Evolutionary conservation across 2,797 vertebrate genomes (phyloP).

Genomic region (Mastacembelus armatus): DNA sequence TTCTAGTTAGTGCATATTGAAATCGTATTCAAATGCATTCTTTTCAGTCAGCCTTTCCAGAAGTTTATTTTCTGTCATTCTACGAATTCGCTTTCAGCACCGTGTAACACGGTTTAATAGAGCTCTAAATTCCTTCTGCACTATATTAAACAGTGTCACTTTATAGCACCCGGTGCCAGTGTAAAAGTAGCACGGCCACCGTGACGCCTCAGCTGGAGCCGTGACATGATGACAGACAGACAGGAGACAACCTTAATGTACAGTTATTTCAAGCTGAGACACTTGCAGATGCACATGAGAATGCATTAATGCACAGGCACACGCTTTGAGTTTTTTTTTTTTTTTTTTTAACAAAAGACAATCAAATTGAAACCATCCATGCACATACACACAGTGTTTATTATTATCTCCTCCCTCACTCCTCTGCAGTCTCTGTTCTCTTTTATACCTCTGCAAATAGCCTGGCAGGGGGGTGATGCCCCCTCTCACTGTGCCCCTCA

Average conservation of each 20-base stretch:
- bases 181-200: conserved; percentile 76
- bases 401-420: conserved; percentile 64
- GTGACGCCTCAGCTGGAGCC: conserved; percentile 69
- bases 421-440: conserved; percentile 58
- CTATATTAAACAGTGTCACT: conserved; percentile 80
- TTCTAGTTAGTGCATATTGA: conserved; percentile 5
- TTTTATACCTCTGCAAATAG: conserved; percentile 76
- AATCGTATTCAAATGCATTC: conserved; percentile 22
- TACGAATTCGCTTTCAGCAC: conserved; percentile 47
- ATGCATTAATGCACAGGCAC: conserved; percentile 48
- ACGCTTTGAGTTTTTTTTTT: conserved; percentile 14
- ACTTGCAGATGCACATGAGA: conserved; percentile 37
- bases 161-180: conserved; percentile 70
- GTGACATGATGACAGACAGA: conserved; percentile 66
- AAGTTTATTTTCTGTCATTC: conserved; percentile 51
- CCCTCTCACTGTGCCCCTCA: conserved; percentile 51
- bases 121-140: conserved; percentile 66
- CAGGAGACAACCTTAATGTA: conserved; percentile 67
- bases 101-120: conserved; percentile 54
- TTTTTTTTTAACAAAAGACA: conserved; percentile 30
- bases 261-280: conserved; percentile 59
- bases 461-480: conserved; percentile 42
- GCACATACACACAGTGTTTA: conserved; percentile 54
- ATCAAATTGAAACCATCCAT: conserved; percentile 65
- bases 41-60: conserved; percentile 9